A percentile compares a stretch with the other conserved stretches of the same genome.
Evolutionary conservation across 2,797 vertebrate species (phyloP).

Genomic region (Petrocephalus schoutedeni): DNA sequence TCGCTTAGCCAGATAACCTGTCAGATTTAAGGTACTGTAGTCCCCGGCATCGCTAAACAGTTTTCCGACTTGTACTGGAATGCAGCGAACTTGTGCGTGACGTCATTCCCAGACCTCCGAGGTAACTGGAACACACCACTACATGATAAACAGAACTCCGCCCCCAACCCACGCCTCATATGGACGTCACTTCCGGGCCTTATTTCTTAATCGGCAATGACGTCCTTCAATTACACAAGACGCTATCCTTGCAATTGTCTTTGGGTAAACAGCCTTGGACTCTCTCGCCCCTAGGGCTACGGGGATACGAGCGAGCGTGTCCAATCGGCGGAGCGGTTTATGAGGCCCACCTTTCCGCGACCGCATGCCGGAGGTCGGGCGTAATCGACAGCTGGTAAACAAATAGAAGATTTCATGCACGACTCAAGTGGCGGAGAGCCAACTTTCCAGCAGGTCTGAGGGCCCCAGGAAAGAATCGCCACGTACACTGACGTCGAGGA

Average conservation of each 20-base stretch:
- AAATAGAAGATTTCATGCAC: neutral
- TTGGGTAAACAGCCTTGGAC: neutral
- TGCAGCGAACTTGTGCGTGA: too few species aligned
- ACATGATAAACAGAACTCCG: too few species aligned
- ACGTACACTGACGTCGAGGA: neutral
- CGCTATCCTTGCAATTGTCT: slow-evolving; percentile 9
- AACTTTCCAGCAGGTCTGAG: neutral
- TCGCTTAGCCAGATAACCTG: too few species aligned
- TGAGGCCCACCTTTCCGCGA: neutral
- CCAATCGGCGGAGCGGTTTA: neutral
- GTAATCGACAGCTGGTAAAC: neutral
- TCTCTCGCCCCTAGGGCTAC: neutral
- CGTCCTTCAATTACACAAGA: neutral
- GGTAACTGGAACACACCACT: too few species aligned
- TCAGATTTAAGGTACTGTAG: too few species aligned
- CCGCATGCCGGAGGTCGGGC: neutral
- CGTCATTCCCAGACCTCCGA: too few species aligned
- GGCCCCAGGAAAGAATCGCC: neutral
- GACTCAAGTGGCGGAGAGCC: neutral
- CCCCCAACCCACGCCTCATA: neutral
- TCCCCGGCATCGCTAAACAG: too few species aligned
- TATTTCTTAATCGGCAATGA: neutral
- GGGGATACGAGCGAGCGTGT: neutral
- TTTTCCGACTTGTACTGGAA: too few species aligned
- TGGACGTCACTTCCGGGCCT: neutral